Percentiles rank a stretch among this genome's conserved stretches.
Evolutionary conservation across 1,140 invertebrate genomes (phyloP).

Genomic region (Aphelenchoides avenae): DNA sequence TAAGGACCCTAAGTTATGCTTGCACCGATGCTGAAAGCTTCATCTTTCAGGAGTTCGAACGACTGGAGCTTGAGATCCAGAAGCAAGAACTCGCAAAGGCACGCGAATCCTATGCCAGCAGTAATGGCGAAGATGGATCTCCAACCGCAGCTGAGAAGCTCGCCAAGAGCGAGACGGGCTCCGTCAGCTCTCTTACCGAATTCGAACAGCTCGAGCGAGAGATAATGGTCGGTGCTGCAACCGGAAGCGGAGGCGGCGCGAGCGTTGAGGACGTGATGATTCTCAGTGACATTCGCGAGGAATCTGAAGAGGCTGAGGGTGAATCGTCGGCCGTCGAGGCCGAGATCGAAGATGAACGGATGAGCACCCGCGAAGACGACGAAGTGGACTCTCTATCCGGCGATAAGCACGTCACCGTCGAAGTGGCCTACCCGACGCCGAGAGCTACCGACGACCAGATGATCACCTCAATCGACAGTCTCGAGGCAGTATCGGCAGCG

Average conservation of each 20-base stretch:
- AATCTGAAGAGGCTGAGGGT: slow-evolving; percentile 13
- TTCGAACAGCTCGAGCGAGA: slow-evolving; percentile 51
- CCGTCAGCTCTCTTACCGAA: slow-evolving; percentile 43
- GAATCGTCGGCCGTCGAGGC: slow-evolving; percentile 13
- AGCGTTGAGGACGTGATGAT: slow-evolving; percentile 44
- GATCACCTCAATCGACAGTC: slow-evolving; percentile 36
- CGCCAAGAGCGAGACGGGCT: slow-evolving; percentile 7
- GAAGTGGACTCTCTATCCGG: slow-evolving; percentile 34
- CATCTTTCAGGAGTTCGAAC: slow-evolving; percentile 19
- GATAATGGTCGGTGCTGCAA: slow-evolving; percentile 21
- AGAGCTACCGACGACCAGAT: slow-evolving; percentile 33
- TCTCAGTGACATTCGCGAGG: slow-evolving; percentile 42
- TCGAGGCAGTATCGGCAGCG: slow-evolving; percentile 29
- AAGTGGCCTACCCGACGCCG: slow-evolving; percentile 18
- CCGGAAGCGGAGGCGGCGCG: slow-evolving; percentile 21
- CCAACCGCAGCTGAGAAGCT: not conserved
- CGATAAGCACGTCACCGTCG: slow-evolving; percentile 25
- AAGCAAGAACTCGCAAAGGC: not conserved
- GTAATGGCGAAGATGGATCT: not conserved
- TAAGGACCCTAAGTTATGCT: not conserved
- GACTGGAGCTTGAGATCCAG: slow-evolving; percentile 13
- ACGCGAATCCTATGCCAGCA: not conserved
- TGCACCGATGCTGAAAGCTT: not conserved
- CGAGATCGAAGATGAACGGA: not conserved
- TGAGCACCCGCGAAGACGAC: slow-evolving; percentile 36